A percentile compares a stretch with the other conserved stretches of the same genome.
Conservation (phyloP, 2,888 invertebrate genomes). For the Seira ritae region DNA sequence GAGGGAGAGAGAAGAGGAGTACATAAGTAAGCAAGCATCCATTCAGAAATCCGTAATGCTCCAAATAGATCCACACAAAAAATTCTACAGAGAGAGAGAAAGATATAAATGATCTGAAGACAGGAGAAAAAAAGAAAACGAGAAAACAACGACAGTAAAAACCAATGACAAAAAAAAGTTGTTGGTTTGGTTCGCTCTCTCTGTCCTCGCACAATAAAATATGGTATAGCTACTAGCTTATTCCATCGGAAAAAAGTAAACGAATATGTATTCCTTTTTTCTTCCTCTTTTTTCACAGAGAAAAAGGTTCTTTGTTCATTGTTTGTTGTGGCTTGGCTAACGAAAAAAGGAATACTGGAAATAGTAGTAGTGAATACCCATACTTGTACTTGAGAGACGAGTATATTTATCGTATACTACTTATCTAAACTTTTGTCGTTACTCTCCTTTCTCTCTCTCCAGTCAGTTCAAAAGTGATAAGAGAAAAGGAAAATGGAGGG, state of each 20-base stretch:
- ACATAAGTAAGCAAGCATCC: constrained; percentile 12
- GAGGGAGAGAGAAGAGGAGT: constrained; percentile 18
- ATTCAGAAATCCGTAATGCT: neutral
- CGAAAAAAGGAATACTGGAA: constrained; percentile 29
- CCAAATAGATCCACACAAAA: constrained; percentile 12
- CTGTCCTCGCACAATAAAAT: constrained; percentile 7
- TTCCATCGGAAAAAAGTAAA: constrained; percentile 30
- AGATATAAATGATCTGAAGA: constrained; percentile 20
- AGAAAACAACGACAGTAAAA: constrained; percentile 44
- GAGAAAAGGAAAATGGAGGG: constrained; percentile 18
- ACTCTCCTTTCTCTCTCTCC: neutral
- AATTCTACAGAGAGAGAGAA: constrained; percentile 15
- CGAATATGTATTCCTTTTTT: constrained; percentile 37
- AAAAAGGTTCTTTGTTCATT: neutral
- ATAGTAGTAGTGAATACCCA: too few relatives aligned
- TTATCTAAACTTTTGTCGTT: constrained; percentile 24
- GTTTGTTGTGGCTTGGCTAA: constrained; percentile 23
- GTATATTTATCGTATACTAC: constrained; percentile 5
- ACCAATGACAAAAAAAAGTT: constrained; percentile 46
- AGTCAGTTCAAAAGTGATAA: constrained; percentile 48
- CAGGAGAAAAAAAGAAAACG: constrained; percentile 26
- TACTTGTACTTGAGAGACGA: neutral
- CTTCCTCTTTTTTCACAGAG: constrained; percentile 29
- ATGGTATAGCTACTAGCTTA: constrained; percentile 9
- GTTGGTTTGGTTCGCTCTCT: neutral